Evolutionary conservation across 2,888 invertebrate genomes (phyloP), one percentile per base, ranked within the genome.

Genomic region (Oasisia sp.): DNA sequence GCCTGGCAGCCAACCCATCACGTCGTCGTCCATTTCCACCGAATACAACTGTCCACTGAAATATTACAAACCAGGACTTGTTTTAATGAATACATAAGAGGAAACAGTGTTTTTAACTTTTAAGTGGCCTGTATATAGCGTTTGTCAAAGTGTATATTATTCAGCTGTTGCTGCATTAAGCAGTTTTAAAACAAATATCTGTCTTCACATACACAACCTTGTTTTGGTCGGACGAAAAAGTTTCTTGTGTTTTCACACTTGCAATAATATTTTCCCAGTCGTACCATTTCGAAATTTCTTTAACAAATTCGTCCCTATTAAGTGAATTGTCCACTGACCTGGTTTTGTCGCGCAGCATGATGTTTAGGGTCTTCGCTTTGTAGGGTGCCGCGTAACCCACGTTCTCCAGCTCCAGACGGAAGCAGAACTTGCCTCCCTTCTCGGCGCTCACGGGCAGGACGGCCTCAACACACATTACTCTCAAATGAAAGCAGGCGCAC

Each of bases 321-420:
- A 19, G 27, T 74, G 19, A 5, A 7, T 27, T 27, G 4, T 27
- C 27, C 27, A 74, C 74, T 74, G 32, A 90, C 44, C 44, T 90
- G 90, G 44, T 32, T 14, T 44, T 90, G 38, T 91, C 8, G 5
- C 91, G 32, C 4, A 91, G 74, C 32, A 91, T 74, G 12, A 91
- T 32, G 0, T 56, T 58, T 3, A 93, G 92, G 8, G 93, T 90
- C 92, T 92, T 90, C 89, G 91, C 38, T 74, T 92, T 93, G 56
- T 92, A 45, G n/a, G 93, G 93, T 32, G 93, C 93, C 50, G 93
- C 93, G 50, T 92, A 93, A 7, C 93, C 93, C 32, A 92, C 92
- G 45, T 93, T 93, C 50, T 90, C 92, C 14, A 93, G 44, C 32
- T 44, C 92, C 32, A 93, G 50, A 4, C 56, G 89, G 91, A 93